Conservation (phyloP, 2,888 invertebrate species). For the Drosophila robusta region DNA sequence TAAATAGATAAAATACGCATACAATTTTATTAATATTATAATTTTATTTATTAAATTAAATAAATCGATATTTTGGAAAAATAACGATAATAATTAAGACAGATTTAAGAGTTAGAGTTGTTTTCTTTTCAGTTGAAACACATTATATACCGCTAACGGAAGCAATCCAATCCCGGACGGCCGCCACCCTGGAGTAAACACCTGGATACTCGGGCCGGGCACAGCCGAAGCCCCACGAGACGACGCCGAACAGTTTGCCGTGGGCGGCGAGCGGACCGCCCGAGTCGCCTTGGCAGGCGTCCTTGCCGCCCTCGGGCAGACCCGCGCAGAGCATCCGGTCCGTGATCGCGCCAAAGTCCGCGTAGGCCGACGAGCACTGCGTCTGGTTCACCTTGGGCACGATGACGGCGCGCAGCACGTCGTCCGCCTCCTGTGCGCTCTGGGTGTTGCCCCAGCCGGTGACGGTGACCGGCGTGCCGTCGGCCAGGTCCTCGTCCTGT, state of each 20-base stretch:
- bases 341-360: constrained; percentile 67
- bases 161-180: constrained; percentile 76
- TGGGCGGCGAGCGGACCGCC: constrained; percentile 80
- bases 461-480: constrained; percentile 72
- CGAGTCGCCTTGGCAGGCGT: constrained; percentile 83
- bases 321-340: constrained; percentile 83
- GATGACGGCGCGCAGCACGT: constrained; percentile 65
- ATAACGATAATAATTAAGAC: no score
- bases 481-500: constrained; percentile 64
- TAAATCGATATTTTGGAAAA: no score
- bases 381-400: constrained; percentile 78
- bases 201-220: constrained; percentile 78
- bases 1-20: no score
- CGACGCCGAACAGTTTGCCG: constrained; percentile 77
- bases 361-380: constrained; percentile 69
- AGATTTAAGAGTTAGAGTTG: no score
- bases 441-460: constrained; percentile 83
- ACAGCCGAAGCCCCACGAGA: constrained; percentile 84
- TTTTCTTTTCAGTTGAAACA: no score
- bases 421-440: constrained; percentile 51
- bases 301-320: constrained; percentile 75
- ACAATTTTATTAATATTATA: no score
- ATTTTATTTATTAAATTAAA: no score
- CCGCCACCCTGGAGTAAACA: constrained; percentile 76
- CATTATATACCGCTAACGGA: constrained; percentile 46